phyloP scores from a whole-genome alignment of 37 sponge, comb jelly and placozoan genomes.

The Tethya wilhelma region DNA sequence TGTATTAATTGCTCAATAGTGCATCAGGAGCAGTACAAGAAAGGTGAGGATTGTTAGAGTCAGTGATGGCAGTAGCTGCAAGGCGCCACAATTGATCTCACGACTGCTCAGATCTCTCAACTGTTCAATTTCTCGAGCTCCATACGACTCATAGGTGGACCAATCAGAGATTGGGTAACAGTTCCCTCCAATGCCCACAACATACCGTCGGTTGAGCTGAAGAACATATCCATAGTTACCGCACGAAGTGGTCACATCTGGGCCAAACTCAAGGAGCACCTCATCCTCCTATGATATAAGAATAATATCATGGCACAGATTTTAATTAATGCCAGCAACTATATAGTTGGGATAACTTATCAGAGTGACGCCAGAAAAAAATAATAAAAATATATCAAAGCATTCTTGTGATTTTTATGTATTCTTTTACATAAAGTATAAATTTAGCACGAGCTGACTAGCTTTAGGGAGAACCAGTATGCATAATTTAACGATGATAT shows the following conservation, averaged over 20 bases:
- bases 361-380: background rate
- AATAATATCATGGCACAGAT: no score
- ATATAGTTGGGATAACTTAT: background rate
- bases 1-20: no score
- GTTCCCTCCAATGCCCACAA: constrained; percentile 3
- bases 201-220: background rate
- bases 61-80: no score
- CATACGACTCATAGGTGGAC: background rate
- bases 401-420: no score
- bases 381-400: background rate
- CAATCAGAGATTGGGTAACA: background rate
- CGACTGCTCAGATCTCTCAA: background rate
- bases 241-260: constrained; percentile 14
- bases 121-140: background rate
- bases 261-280: background rate
- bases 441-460: no score
- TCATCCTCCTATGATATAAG: background rate
- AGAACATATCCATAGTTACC: background rate
- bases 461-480: no score
- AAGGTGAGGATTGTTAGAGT: no score
- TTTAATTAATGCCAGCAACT: background rate
- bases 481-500: no score
- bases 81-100: background rate
- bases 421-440: no score
- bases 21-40: no score